phyloP scores from a whole-genome alignment of 2,113 vertebrate genomes.

The Anarhynchus alexandrinus region DNA sequence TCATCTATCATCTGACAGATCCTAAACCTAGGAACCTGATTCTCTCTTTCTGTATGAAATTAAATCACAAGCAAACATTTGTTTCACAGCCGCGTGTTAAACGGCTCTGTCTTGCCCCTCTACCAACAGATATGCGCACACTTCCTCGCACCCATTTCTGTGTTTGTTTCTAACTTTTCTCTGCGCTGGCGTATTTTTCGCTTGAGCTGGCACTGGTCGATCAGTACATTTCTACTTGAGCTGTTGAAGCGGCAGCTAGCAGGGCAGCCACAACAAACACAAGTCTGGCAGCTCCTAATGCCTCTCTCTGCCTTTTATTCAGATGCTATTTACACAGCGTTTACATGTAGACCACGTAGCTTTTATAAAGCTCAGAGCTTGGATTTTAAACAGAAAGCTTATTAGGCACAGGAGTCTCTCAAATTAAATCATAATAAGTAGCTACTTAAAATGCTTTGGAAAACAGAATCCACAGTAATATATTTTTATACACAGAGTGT shows the following conservation, averaged over 20 bases:
- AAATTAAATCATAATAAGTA: conserved; percentile 70
- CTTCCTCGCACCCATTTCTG: background rate
- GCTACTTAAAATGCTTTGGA: conserved; percentile 56
- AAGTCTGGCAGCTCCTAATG: conserved; percentile 60
- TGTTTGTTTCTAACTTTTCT: conserved; percentile 34
- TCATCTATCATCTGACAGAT: background rate
- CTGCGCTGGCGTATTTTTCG: background rate
- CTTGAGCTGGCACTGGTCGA: conserved; percentile 69
- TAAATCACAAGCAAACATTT: background rate
- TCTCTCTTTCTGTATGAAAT: background rate
- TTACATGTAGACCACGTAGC: conserved; percentile 74
- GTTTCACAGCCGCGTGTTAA: background rate
- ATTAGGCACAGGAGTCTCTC: conserved; percentile 59
- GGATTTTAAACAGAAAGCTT: conserved; percentile 69
- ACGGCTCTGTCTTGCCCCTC: background rate
- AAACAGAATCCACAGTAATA: conserved; percentile 15
- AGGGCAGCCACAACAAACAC: conserved; percentile 75
- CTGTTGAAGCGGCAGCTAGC: conserved; percentile 62
- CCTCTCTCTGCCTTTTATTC: conserved; percentile 65
- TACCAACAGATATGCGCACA: background rate
- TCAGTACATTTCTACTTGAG: conserved; percentile 73
- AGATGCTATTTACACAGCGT: conserved; percentile 63
- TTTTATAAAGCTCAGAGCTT: conserved; percentile 51
- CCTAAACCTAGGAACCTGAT: background rate
- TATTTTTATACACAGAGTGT: conserved; percentile 36